Percentiles rank a stretch among this genome's conserved stretches.
phyloP scores from a whole-genome alignment of 2,888 invertebrate genomes.

The Podabrus alpinus region DNA sequence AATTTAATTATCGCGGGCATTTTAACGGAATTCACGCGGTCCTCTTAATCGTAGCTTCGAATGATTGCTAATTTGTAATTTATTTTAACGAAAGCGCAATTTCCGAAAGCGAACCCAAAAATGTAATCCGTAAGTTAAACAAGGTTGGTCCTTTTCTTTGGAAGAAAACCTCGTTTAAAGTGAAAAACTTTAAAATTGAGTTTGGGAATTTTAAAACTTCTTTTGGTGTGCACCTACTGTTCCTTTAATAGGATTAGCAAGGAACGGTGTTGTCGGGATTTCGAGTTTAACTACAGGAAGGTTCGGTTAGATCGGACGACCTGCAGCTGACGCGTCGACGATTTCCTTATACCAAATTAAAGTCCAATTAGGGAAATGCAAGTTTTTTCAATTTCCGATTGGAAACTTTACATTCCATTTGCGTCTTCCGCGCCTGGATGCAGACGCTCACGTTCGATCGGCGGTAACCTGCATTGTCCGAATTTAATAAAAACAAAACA shows the following conservation, averaged over 20 bases:
- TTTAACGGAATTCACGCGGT: not conserved
- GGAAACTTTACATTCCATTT: not conserved
- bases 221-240: not conserved
- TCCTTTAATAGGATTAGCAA: not conserved
- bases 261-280: not conserved
- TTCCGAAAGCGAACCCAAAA: not conserved
- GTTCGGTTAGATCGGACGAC: not conserved
- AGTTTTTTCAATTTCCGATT: not conserved
- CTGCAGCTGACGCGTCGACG: not conserved
- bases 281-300: not conserved
- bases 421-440: not conserved
- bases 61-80: not conserved
- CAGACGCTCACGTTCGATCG: not conserved
- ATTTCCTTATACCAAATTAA: not conserved
- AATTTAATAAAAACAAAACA: not conserved
- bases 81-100: not conserved
- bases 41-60: not conserved
- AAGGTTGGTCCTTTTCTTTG: not conserved
- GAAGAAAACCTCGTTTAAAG: not conserved
- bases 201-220: not conserved
- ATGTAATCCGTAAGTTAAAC: not conserved
- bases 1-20: not conserved
- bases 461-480: not conserved
- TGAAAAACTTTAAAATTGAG: conserved; percentile 2
- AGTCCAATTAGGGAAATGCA: not conserved